These are phyloP conservation scores for Percopsis transmontana DNA, from an alignment of 2,113 vertebrate genomes.

Conservation along the genomic window DNA sequence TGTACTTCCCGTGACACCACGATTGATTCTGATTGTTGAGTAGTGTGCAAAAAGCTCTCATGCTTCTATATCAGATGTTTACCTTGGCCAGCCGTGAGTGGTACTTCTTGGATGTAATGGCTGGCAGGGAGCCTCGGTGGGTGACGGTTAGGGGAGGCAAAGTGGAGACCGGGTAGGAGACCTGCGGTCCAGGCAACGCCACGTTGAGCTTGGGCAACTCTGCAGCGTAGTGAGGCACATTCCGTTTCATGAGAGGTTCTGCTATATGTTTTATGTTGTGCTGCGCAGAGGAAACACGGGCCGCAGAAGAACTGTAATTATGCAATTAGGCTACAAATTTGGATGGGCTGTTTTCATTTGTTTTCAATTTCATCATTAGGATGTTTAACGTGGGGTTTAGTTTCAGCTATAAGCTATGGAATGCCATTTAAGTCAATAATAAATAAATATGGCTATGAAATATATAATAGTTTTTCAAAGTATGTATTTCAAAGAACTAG, in stretches of 20 bases:
- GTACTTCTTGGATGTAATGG: slow-evolving; percentile 74
- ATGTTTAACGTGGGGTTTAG: too few relatives aligned
- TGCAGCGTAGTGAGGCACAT: slow-evolving; percentile 37
- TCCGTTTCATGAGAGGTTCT: slow-evolving; percentile 54
- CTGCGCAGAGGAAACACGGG: slow-evolving; percentile 49
- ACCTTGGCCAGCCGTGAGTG: slow-evolving; percentile 76
- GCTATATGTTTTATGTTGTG: slow-evolving; percentile 69
- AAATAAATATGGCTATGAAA: too few relatives aligned
- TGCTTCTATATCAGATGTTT: slow-evolving; percentile 8
- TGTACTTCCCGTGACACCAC: too few relatives aligned
- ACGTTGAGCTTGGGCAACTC: slow-evolving; percentile 78
- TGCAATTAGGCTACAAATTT: too few relatives aligned
- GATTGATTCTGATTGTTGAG: neutral
- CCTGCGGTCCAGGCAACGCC: slow-evolving; percentile 57
- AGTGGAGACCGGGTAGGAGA: slow-evolving; percentile 63
- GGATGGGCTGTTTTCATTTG: too few relatives aligned
- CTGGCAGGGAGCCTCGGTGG: slow-evolving; percentile 57
- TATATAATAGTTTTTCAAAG: too few relatives aligned
- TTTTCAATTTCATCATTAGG: too few relatives aligned
- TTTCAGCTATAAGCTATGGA: too few relatives aligned
- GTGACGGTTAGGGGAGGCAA: slow-evolving; percentile 60
- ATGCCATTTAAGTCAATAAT: too few relatives aligned
- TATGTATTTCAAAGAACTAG: too few relatives aligned
- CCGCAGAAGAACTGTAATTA: too few relatives aligned
- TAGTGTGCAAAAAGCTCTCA: slow-evolving; percentile 2